These are phyloP conservation scores for Sinelater perroti DNA, from an alignment of 2,888 invertebrate genomes.

Conservation along the genomic window DNA sequence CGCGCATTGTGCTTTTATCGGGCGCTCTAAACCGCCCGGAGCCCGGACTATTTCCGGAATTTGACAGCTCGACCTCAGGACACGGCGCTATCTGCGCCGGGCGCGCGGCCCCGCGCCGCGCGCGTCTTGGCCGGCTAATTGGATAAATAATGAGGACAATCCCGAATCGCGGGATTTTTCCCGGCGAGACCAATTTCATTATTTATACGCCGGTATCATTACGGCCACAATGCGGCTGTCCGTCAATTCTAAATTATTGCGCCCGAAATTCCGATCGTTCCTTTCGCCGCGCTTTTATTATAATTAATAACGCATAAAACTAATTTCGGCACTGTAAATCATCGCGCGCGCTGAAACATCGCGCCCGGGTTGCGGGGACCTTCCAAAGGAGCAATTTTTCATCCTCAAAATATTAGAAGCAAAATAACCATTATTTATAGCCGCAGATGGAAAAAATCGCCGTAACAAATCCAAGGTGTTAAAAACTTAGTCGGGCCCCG, in stretches of 20 bases:
- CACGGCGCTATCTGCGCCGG: slow-evolving; percentile 58
- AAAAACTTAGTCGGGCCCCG: slow-evolving; percentile 40
- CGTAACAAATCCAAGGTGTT: slow-evolving; percentile 48
- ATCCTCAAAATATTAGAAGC: slow-evolving; percentile 48
- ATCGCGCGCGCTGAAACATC: slow-evolving; percentile 41
- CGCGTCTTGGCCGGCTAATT: slow-evolving; percentile 1
- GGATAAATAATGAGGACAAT: slow-evolving; percentile 22
- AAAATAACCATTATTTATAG: slow-evolving; percentile 47
- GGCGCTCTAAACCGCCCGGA: slow-evolving; percentile 53
- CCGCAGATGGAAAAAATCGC: slow-evolving; percentile 32
- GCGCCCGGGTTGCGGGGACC: slow-evolving; percentile 45
- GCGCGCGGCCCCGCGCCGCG: slow-evolving; percentile 36
- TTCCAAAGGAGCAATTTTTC: slow-evolving; percentile 51
- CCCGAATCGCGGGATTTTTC: slow-evolving; percentile 3
- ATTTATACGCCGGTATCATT: slow-evolving; percentile 30
- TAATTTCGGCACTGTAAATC: slow-evolving; percentile 41
- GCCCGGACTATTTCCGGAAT: slow-evolving; percentile 60
- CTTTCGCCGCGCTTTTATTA: slow-evolving; percentile 18
- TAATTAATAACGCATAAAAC: slow-evolving; percentile 32
- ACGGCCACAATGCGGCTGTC: slow-evolving; percentile 27
- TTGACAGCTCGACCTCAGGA: slow-evolving; percentile 61
- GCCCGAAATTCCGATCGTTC: slow-evolving; percentile 14
- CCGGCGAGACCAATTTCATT: slow-evolving; percentile 7
- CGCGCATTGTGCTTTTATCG: slow-evolving; percentile 56
- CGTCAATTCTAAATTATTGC: slow-evolving; percentile 24